Evolutionary conservation across 2,888 invertebrate genomes (phyloP).

Genomic region (Anthophora plumipes): DNA sequence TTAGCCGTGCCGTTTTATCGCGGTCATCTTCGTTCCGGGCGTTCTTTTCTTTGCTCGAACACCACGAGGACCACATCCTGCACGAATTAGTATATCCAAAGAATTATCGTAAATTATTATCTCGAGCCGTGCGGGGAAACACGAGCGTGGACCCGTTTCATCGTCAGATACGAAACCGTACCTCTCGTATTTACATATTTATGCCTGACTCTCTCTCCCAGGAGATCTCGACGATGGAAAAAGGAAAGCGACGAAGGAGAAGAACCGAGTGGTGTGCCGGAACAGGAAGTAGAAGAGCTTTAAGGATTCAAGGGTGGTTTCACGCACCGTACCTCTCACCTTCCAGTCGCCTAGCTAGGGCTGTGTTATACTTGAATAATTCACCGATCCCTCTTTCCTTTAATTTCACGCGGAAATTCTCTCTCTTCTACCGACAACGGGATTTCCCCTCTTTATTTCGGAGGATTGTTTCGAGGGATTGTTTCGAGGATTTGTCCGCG

Average conservation of each 20-base stretch:
- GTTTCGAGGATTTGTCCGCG: too few relatives aligned
- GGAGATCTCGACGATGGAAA: constrained; percentile 9
- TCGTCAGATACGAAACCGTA: constrained; percentile 10
- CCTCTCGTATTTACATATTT: constrained; percentile 72
- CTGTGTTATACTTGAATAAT: constrained; percentile 61
- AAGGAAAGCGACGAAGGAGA: neutral
- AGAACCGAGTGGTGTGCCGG: constrained; percentile 15
- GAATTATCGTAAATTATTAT: constrained; percentile 76
- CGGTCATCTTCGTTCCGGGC: constrained; percentile 32
- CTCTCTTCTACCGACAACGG: neutral
- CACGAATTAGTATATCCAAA: constrained; percentile 68
- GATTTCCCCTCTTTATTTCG: constrained; percentile 4
- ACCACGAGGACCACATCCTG: constrained; percentile 26
- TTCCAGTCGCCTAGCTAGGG: constrained; percentile 15
- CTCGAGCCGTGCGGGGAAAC: constrained; percentile 38
- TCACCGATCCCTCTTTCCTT: constrained; percentile 51
- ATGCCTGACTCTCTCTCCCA: constrained; percentile 38
- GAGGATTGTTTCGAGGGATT: neutral
- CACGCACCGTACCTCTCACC: constrained; percentile 50
- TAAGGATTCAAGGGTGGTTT: constrained; percentile 50
- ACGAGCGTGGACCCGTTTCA: constrained; percentile 8
- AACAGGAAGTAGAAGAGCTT: neutral
- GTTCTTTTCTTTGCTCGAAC: constrained; percentile 17
- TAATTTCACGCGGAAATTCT: constrained; percentile 48
- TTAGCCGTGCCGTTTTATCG: constrained; percentile 55